Evolutionary conservation across 2,888 invertebrate species (phyloP).

Genomic region (Sceliomorpha sp.): DNA sequence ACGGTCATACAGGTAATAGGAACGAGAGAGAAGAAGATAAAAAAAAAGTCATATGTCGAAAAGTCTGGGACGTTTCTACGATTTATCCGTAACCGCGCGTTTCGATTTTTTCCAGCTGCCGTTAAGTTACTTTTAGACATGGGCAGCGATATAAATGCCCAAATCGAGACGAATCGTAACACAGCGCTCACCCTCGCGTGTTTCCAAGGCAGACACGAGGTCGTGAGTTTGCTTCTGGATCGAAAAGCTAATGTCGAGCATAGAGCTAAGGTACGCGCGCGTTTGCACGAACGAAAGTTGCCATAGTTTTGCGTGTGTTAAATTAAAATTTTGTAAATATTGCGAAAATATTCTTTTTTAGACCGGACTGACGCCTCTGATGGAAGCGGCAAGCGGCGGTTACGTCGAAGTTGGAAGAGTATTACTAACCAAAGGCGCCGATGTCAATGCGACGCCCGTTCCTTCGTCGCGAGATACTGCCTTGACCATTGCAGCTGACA

Average conservation of each 20-base stretch:
- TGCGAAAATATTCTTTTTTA: conserved; percentile 67
- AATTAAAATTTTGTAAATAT: conserved; percentile 1
- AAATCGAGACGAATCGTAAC: conserved; percentile 99
- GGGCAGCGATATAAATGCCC: conserved; percentile 99
- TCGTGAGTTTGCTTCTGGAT: conserved; percentile 96
- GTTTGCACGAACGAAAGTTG: too few species aligned
- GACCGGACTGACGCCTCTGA: conserved; percentile 98
- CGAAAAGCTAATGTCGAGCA: conserved; percentile 99
- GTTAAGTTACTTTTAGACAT: conserved; percentile 97
- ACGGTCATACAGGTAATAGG: conserved; percentile 92
- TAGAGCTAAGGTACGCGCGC: conserved; percentile 91
- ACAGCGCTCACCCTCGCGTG: conserved; percentile 97
- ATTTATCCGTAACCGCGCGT: neutral
- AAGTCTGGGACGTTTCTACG: too few species aligned
- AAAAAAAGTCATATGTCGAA: too few species aligned
- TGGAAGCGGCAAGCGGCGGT: conserved; percentile 99
- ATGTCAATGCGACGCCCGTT: conserved; percentile 99
- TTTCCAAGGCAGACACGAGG: conserved; percentile 99
- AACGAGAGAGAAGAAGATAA: too few species aligned
- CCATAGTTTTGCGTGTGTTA: too few species aligned
- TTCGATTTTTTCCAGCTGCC: conserved; percentile 84
- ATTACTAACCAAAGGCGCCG: conserved; percentile 96
- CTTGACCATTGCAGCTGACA: conserved; percentile 99
- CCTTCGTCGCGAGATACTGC: conserved; percentile 99
- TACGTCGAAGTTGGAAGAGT: conserved; percentile 99